Base-by-base conservation (phyloP, 1,140 invertebrate species). In the Arctopsyche grandis region DNA sequence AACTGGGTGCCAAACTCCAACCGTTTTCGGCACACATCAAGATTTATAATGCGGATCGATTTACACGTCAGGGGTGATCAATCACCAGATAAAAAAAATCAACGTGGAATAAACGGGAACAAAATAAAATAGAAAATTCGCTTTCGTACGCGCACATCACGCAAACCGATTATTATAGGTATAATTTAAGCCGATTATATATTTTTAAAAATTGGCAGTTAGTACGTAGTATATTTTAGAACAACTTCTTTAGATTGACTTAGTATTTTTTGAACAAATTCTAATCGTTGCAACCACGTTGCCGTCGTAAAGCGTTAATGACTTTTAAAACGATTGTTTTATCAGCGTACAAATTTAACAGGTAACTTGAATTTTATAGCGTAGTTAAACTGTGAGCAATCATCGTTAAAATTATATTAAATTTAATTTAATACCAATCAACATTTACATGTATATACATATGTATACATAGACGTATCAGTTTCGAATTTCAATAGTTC, bases 261-360 rank as follows among this genome's bases (percentile, higher is more conserved):
- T 7, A 4, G 7, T 38, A 4, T 38, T 38, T 38, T 38, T 38
- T 38, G 1, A 4, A 7, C 29, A 38, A 7, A 38, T 4, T 38
- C 29, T 38, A 38, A 38, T 38, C 29, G 7, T 7, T 38, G 56
- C 1, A 60, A 60, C 56, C 16, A 60, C 9, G 16, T 21, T 38
- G 29, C 29, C 7, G 29, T 19, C 56, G 56, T 60, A 60, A 60
- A 60, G 19, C 1, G 21, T n/a, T 60, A 60, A 60, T 21, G 56
- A 60, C 56, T 60, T 21, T 60, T 19, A 60, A 21, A 60, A 60
- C 16, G 56, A 21, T 60, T 60, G 56, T 60, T 60, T 60, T 60
- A 60, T 60, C 14, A 21, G 5, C 56, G 56, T 60, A 21, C 56
- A 60, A 60, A 60, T 60, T 60, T 60, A 19, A 19, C 56, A 21